Base-by-base conservation (phyloP, 2,888 invertebrate genomes). In the Napeogenes inachia region DNA sequence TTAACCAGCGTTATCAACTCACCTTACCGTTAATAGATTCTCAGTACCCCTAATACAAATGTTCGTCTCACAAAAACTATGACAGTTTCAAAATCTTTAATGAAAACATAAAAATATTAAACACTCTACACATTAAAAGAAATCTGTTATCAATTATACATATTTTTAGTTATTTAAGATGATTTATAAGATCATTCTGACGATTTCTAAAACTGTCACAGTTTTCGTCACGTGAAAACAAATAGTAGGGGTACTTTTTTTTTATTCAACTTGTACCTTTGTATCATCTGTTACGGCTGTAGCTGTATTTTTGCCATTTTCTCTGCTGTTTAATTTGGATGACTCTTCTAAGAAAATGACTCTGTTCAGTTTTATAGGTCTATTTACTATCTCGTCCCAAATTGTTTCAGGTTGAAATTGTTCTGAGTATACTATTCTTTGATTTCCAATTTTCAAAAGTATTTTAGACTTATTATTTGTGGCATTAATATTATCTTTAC, bases 341-440 rank as follows among this genome's bases (percentile, higher is more conserved):
- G 13, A 4, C 21, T 30, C 21, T 50, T 50, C 30, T 12, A 30
- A 50, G 3, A 30, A 50, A 21, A 50, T 50, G 0, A 50, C 57
- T 46, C 63, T 54, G 33, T 71, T 70, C 13, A 77, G 58, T 13
- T 72, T 56, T 57, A 77, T 70, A 0, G 74, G 75, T 56, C 73
- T 76, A 33, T 74, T 62, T 21, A 68, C 64, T 6, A 75, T 72
- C 35, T 77, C 73, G 42, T 72, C 58, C 78, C 78, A 80, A 56
- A 77, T 74, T 21, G 68, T 74, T 13, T 70, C 65, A 0, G 70
- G 68, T 8, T 74, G 66, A 62, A 78, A 77, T 8, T 56, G 58
- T 67, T 79, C 77, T 0, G 73, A 57, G 45, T 70, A 65, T 13
- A 73, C 53, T 10, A 75, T 59, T 62, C 73, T 73, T 62, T 74